phyloP scores from a whole-genome alignment of 2,113 vertebrate genomes.

The Seriola aureovittata region DNA sequence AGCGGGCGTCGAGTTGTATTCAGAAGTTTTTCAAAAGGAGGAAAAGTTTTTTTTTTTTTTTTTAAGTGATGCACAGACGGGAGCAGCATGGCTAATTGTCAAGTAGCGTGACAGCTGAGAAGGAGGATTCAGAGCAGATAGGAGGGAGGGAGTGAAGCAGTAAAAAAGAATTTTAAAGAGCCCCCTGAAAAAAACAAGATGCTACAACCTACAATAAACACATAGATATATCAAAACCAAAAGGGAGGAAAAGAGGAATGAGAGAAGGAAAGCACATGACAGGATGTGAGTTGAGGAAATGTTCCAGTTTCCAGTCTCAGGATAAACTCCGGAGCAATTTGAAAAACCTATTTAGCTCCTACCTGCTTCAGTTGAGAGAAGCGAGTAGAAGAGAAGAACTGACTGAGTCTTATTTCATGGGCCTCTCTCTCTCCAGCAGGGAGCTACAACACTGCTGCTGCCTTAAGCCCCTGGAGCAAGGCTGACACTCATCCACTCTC shows the following conservation, averaged over 20 bases:
- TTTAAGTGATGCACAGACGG: conserved; percentile 22
- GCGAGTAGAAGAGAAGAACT: conserved; percentile 51
- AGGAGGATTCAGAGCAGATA: conserved; percentile 34
- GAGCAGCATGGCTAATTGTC: conserved; percentile 64
- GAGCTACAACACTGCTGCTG: conserved; percentile 66
- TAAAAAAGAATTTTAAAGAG: conserved; percentile 35
- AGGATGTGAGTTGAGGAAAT: conserved; percentile 52
- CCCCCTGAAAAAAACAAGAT: conserved; percentile 31
- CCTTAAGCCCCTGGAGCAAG: conserved; percentile 76
- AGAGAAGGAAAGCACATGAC: conserved; percentile 36
- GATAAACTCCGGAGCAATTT: conserved; percentile 75
- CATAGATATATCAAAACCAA: conserved; percentile 40
- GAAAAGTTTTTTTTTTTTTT: conserved; percentile 38
- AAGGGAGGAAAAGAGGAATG: conserved; percentile 13
- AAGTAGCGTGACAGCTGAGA: conserved; percentile 58
- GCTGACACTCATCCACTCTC: conserved; percentile 78
- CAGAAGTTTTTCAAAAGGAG: conserved; percentile 58
- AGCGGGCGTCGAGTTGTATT: conserved; percentile 19
- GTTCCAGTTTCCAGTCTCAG: conserved; percentile 64
- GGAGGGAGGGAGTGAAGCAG: conserved; percentile 4
- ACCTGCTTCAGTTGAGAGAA: conserved; percentile 73
- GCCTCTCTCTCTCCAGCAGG: conserved; percentile 56
- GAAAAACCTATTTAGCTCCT: conserved; percentile 76
- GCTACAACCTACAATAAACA: conserved; percentile 37
- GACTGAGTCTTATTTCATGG: conserved; percentile 72